Conservation (phyloP, 2,888 invertebrate species). For the Stenodema calcarata region DNA sequence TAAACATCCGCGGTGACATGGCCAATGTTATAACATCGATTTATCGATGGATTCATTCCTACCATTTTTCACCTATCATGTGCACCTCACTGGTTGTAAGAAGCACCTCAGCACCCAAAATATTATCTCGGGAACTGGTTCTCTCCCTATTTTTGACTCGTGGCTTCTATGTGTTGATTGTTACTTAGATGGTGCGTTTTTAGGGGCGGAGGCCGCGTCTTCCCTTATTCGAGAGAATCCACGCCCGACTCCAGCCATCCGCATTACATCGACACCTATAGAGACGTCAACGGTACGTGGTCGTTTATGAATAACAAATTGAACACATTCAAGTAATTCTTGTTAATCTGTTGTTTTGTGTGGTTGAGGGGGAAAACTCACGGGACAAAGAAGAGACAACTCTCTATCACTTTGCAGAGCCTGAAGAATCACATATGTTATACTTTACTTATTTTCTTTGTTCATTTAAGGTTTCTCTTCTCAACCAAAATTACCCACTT, state of each 20-base stretch:
- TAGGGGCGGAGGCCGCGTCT: constrained; percentile 56
- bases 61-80: not conserved
- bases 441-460: too few species aligned
- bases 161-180: constrained; percentile 47
- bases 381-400: too few species aligned
- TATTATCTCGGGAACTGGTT: constrained; percentile 5
- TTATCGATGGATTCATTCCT: not conserved
- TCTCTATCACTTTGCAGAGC: too few species aligned
- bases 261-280: constrained; percentile 86
- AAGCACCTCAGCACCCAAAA: constrained; percentile 1
- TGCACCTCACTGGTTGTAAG: not conserved
- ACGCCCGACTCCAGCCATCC: constrained; percentile 89
- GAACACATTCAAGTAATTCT: too few species aligned
- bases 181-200: constrained; percentile 54
- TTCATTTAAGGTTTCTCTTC: too few species aligned
- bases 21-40: not conserved
- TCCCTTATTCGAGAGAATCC: constrained; percentile 75
- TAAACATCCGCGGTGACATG: too few species aligned
- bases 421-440: too few species aligned
- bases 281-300: constrained; percentile 80
- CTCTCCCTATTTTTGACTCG: constrained; percentile 36
- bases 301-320: not conserved
- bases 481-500: too few species aligned
- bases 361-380: too few species aligned
- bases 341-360: too few species aligned